Evolutionary conservation across 2,113 vertebrate genomes (phyloP), one percentile per base, ranked within the genome.

Genomic region (Notechis scutatus): DNA sequence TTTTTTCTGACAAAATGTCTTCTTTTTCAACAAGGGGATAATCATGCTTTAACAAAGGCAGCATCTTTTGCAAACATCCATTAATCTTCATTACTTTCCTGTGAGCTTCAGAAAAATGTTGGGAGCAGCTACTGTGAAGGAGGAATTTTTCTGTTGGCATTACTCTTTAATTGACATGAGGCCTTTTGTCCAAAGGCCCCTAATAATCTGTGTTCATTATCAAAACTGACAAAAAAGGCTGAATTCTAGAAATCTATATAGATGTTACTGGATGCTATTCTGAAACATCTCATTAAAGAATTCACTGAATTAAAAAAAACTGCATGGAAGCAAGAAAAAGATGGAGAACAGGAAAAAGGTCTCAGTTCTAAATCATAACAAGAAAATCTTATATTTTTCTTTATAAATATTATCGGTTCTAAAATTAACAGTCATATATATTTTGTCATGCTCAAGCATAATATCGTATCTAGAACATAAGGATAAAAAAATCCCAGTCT

Each of bases 1-100:
- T 92, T 81, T 92, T 92, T 90, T 57, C 52, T 54, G 47, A 42
- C 39, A 85, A 59, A 90, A 50, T 39, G 15, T 39, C n/a, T 74
- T 74, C 87, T 89, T 34, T 94, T 95, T 90, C 85, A 95, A 91
- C 29, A 59, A 92, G 5, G 1, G 55, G 61, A 87, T 81, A 24
- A 92, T 85, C 90, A 3, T 93, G 90, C 39, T 90, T 86, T 10
- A 8, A 90, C 15, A 85, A 2, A 89, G 90, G 92, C 85, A 94
- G 87, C 91, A 42, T 88, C 89, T 92, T 92, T 95, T 59, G 89
- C 85, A 90, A 94, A 50, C 57, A 69, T 92, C 93, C 50, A n/a
- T 95, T 92, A 92, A 34, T 93, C 34, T 93, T 92, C 88, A 4
- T 21, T 87, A 87, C 2, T 34, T 34, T 15, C 52, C 24, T 50